A percentile compares a stretch with the other conserved stretches of the same genome.
Evolutionary conservation across 2,888 invertebrate species (phyloP).

Genomic region (Pediacus dermestoides): DNA sequence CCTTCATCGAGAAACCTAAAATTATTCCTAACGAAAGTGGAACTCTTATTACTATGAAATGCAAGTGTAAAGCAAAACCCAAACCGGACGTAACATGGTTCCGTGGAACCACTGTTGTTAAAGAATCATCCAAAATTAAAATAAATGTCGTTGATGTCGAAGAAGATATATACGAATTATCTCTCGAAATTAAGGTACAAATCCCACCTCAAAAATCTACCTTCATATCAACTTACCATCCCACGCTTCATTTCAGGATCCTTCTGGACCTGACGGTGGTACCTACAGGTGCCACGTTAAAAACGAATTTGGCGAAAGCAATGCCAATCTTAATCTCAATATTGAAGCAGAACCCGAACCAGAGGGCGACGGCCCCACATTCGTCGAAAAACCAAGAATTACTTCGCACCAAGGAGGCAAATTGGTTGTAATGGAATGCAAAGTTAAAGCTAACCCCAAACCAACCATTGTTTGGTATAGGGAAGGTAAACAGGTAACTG

Average conservation of each 20-base stretch:
- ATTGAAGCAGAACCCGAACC: slow-evolving; percentile 95
- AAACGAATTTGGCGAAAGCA: slow-evolving; percentile 95
- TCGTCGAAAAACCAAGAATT: slow-evolving; percentile 86
- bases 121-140: slow-evolving; percentile 79
- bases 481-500: slow-evolving; percentile 73
- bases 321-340: slow-evolving; percentile 93
- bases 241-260: slow-evolving; percentile 58
- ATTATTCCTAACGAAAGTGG: slow-evolving; percentile 98
- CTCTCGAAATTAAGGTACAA: slow-evolving; percentile 74
- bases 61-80: slow-evolving; percentile 92
- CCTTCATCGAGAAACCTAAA: slow-evolving; percentile 96
- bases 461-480: slow-evolving; percentile 81
- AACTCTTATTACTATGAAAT: slow-evolving; percentile 95
- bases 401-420: slow-evolving; percentile 80
- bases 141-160: slow-evolving; percentile 73
- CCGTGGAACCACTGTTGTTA: slow-evolving; percentile 81
- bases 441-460: slow-evolving; percentile 71
- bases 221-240: no score
- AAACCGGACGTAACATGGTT: slow-evolving; percentile 95
- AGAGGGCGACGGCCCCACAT: slow-evolving; percentile 90
- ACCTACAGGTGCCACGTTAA: slow-evolving; percentile 91
- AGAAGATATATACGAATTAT: slow-evolving; percentile 84
- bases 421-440: slow-evolving; percentile 83
- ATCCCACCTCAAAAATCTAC: no score
- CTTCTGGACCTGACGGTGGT: slow-evolving; percentile 76